Percentiles rank a stretch among this genome's conserved stretches.
Evolutionary conservation across 2,113 vertebrate genomes (phyloP).

Genomic region (Ageneiosus marmoratus): DNA sequence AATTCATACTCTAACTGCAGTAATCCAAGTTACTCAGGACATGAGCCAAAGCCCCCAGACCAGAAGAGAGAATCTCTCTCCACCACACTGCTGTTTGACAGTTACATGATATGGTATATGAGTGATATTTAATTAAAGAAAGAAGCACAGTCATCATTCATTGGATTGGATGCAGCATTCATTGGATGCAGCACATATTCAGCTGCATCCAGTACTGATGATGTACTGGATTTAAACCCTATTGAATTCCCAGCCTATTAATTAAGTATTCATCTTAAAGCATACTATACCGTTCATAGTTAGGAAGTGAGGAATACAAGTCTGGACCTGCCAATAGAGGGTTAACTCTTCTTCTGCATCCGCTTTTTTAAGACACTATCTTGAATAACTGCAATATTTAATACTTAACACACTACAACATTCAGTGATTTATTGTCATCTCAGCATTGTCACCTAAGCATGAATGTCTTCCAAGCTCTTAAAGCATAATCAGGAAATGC

Average conservation of each 20-base stretch:
- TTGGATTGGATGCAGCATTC: too few relatives aligned
- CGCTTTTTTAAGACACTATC: neutral
- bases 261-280: neutral
- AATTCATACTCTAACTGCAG: slow-evolving; percentile 24
- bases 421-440: neutral
- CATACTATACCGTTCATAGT: neutral
- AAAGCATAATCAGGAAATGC: neutral
- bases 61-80: neutral
- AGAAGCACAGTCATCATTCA: neutral
- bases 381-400: neutral
- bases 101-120: neutral
- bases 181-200: neutral
- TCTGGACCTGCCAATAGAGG: neutral
- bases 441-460: neutral
- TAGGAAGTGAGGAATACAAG: neutral
- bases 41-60: neutral
- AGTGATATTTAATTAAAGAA: neutral
- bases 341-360: neutral
- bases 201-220: neutral
- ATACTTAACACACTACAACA: neutral
- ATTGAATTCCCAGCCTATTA: neutral
- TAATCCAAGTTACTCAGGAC: slow-evolving; percentile 20
- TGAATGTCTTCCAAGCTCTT: neutral
- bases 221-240: neutral
- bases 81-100: neutral